These are phyloP conservation scores for Nebria brevicollis DNA, from an alignment of 2,888 invertebrate species.

Conservation along the genomic window DNA sequence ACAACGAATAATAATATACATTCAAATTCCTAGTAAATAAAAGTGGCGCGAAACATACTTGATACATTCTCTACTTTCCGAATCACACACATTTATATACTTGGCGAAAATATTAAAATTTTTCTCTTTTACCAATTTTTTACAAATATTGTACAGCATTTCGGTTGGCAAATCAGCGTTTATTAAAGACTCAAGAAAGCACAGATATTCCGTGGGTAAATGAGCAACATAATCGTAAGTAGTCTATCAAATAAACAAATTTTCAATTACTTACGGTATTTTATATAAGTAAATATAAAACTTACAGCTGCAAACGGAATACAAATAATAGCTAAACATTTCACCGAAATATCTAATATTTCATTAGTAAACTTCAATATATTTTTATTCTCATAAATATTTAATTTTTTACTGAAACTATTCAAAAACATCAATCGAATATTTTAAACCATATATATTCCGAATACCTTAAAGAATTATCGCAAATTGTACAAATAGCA, in stretches of 20 bases:
- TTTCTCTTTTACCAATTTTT: constrained; percentile 15
- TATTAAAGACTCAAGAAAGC: constrained; percentile 37
- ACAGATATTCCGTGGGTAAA: constrained; percentile 28
- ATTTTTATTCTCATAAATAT: background rate
- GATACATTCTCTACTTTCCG: constrained; percentile 2
- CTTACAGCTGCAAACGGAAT: constrained; percentile 51
- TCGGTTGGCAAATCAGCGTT: background rate
- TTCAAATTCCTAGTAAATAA: too few species aligned
- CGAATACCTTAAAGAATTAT: constrained; percentile 26
- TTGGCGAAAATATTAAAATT: constrained; percentile 33
- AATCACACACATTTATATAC: constrained; percentile 18
- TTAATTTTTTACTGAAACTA: constrained; percentile 8
- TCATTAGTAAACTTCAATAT: background rate
- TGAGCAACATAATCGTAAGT: constrained; percentile 19
- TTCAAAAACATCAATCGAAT: background rate
- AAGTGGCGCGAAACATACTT: background rate
- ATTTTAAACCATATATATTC: background rate
- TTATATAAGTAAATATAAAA: constrained; percentile 45
- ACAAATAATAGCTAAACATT: constrained; percentile 24
- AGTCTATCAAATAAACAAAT: constrained; percentile 12
- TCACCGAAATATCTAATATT: constrained; percentile 8
- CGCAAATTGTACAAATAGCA: constrained; percentile 22
- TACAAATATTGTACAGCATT: background rate
- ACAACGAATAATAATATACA: constrained; percentile 15
- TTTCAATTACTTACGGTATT: too few species aligned